Percentiles rank a stretch among this genome's conserved stretches.
These are phyloP conservation scores for Episyrphus balteatus DNA, from an alignment of 1,140 invertebrate genomes.

Conservation along the genomic window DNA sequence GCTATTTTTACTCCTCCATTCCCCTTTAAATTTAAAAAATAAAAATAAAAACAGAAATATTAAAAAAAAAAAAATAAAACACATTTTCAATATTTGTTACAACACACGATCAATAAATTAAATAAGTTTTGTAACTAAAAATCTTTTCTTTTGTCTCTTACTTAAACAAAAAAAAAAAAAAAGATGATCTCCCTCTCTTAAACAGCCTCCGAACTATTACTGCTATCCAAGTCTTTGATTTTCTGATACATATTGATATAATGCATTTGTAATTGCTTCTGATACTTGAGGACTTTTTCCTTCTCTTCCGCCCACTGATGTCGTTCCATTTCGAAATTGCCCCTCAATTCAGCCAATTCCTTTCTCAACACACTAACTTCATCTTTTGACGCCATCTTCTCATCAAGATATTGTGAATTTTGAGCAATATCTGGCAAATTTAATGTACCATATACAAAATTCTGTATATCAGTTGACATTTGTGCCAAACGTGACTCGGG, in stretches of 20 bases:
- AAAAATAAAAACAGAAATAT: too few species aligned
- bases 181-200: background rate
- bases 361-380: slow-evolving; percentile 7
- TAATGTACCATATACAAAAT: slow-evolving; percentile 9
- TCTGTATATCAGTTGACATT: slow-evolving; percentile 10
- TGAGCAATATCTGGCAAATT: slow-evolving; percentile 10
- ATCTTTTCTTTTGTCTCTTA: too few species aligned
- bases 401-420: slow-evolving; percentile 6
- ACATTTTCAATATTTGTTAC: too few species aligned
- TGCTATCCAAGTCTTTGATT: slow-evolving; percentile 24
- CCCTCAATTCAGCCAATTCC: slow-evolving; percentile 27
- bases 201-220: background rate
- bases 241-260: slow-evolving; percentile 36
- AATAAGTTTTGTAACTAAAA: too few species aligned
- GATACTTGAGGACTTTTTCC: slow-evolving; percentile 30
- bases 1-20: too few species aligned
- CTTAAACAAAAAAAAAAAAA: background rate
- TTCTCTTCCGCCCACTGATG: slow-evolving; percentile 31
- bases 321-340: slow-evolving; percentile 31
- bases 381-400: background rate
- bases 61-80: too few species aligned
- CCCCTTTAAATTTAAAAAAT: too few species aligned
- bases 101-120: too few species aligned
- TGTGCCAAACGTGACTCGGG: slow-evolving; percentile 8
- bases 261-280: slow-evolving; percentile 31